Percentiles rank a stretch among this genome's conserved stretches.
These are phyloP conservation scores for Netelia fuscicornis DNA, from an alignment of 2,888 invertebrate species.

Conservation along the genomic window DNA sequence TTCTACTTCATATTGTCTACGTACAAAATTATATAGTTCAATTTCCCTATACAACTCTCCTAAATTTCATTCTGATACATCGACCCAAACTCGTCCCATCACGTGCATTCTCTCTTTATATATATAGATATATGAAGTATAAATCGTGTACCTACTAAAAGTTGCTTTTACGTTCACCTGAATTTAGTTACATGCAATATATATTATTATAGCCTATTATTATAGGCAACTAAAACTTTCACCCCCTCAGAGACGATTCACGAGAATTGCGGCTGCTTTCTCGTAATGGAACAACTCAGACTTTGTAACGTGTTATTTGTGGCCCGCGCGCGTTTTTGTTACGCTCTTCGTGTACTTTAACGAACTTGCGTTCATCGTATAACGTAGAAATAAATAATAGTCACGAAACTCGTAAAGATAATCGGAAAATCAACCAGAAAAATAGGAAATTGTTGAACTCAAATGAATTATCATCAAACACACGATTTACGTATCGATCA, in stretches of 20 bases:
- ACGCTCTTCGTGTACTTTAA: not conserved
- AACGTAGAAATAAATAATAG: too few relatives aligned
- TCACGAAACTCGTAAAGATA: too few relatives aligned
- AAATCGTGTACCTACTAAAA: not conserved
- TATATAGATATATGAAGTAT: not conserved
- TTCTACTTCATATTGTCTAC: not conserved
- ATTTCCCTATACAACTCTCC: too few relatives aligned
- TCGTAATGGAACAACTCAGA: constrained; percentile 1
- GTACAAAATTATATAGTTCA: too few relatives aligned
- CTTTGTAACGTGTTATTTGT: constrained; percentile 3
- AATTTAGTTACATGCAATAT: not conserved
- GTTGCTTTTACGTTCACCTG: not conserved
- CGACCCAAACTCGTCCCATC: too few relatives aligned
- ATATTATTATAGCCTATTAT: not conserved
- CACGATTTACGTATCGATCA: too few relatives aligned
- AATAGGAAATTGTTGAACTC: too few relatives aligned
- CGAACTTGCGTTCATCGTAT: not conserved
- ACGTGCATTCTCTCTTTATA: too few relatives aligned
- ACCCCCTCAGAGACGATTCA: not conserved
- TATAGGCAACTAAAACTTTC: not conserved
- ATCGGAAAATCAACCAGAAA: too few relatives aligned
- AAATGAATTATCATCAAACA: too few relatives aligned
- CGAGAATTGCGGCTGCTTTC: not conserved
- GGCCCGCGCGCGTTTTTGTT: not conserved
- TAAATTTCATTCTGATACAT: too few relatives aligned